Base-by-base conservation (phyloP, 2,797 vertebrate species). In the Urophycis tenuis region DNA sequence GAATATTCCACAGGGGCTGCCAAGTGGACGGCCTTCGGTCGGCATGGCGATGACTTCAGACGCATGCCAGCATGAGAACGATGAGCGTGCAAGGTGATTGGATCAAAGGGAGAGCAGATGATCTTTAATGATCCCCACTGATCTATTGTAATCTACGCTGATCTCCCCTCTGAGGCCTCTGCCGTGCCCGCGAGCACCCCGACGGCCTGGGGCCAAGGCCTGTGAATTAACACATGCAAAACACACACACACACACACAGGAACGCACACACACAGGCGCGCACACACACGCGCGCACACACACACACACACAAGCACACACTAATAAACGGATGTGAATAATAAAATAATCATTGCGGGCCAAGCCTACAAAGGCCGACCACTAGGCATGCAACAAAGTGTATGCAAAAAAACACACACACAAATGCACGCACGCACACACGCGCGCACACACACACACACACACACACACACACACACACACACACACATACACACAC, bases 51-150 rank as follows among this genome's bases (percentile, higher is more conserved):
- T 74, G 73, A 85, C 80, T 84, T 76, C 71, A 74, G 72, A 82
- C 82, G 22, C 25, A 17, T 29, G 33, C 41, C 29, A 74, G 79
- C 74, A 79, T 78, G 75, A 75, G 81, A 82, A 85, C 82, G 73
- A 71, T 73, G 76, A 80, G 53, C 78, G 77, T 78, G 72, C 36
- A 73, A 77, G 84, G 77, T 84, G 80, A 86, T 79, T 80, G 80
- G 80, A 90, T 89, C 84, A 90, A 88, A 88, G 74, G 53, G 70
- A 79, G n/a, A 75, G 60, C 76, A 49, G 74, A 75, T 85, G 84
- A 87, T 89, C 83, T 84, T 32, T 75, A 77, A 83, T 89, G 82
- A 87, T 86, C 83, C 82, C 74, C 72, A 35, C 80, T 87, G 82
- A 89, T 87, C 85, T 87, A 70, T 74, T 80, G 67, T 83, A 81